phyloP scores from a whole-genome alignment of 2,113 vertebrate species.

The Chaetodon auriga region DNA sequence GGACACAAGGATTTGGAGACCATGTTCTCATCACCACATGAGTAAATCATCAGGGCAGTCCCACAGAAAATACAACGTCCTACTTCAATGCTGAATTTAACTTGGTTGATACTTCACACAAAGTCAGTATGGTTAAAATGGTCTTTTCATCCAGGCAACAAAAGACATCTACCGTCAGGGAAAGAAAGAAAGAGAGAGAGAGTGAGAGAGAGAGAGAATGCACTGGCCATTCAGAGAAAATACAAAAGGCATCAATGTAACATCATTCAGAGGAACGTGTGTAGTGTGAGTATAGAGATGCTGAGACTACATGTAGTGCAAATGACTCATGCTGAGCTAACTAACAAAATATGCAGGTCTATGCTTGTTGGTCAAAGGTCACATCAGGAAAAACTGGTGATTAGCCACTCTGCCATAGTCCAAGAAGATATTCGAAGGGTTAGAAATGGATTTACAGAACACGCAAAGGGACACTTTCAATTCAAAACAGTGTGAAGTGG shows the following conservation, averaged over 20 bases:
- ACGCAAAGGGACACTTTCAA: slow-evolving; percentile 3
- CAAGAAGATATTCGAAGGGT: not conserved
- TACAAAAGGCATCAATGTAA: not conserved
- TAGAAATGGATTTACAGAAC: not conserved
- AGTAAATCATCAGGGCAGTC: not conserved
- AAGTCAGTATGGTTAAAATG: not conserved
- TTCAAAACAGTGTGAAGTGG: not conserved
- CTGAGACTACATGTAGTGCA: slow-evolving; percentile 40
- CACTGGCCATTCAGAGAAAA: slow-evolving; percentile 16
- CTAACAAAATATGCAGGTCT: slow-evolving; percentile 1
- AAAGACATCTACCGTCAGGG: not conserved
- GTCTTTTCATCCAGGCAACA: not conserved
- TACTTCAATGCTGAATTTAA: slow-evolving; percentile 17
- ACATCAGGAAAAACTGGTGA: not conserved
- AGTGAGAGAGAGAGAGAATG: not conserved
- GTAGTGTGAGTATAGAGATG: not conserved
- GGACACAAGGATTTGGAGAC: not conserved
- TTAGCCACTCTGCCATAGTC: not conserved
- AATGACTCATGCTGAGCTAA: slow-evolving; percentile 32
- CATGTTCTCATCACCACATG: not conserved
- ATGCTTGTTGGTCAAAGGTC: slow-evolving; percentile 6
- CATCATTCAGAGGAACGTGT: not conserved
- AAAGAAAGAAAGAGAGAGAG: no score
- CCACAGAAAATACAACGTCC: not conserved
- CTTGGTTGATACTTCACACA: not conserved